Evolutionary conservation across 2,797 vertebrate genomes (phyloP), one percentile per base, ranked within the genome.

Genomic region (Phrynocephalus vlangalii): DNA sequence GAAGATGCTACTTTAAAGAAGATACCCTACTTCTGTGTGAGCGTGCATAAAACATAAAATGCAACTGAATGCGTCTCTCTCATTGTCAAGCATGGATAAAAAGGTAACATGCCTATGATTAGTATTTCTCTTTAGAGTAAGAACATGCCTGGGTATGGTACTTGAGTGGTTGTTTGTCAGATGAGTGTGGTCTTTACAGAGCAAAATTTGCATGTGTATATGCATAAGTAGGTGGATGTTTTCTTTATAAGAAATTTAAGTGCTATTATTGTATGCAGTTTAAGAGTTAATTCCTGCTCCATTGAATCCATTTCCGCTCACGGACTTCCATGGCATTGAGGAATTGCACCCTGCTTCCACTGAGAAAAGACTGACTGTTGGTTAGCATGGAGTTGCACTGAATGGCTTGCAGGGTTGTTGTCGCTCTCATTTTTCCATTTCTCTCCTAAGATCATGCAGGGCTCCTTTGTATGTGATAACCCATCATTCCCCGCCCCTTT

Each of bases 1-100:
- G 92, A 91, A 52, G n/a, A 84, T 83, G 66, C 56, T 24, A 44
- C 18, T 80, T 87, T 85, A 77, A 26, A 50, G 88, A 56, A 91
- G 82, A 82, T 75, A 82, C 90, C 83, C 18, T 77, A 67, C 52
- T 86, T 90, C 91, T 86, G 71, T 77, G 91, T 90, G 87, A 92
- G 72, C 91, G 90, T 84, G 85, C 84, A 89, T 79, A 79, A 85
- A 76, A 76, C 48, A 11, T 76, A 76, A 76, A 76, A 73, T 88
- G 90, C 87, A 44, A 56, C 86, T 91, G 89, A 92, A 87, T 85
- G 50, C 87, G 80, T 86, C 90, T 85, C 87, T 90, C 79, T 91
- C 70, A 88, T 18, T 33, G 87, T 80, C 85, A 86, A 89, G 87
- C 76, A 75, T 33, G 66, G 79, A 92, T 28, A 20, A 88, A 50